Percentiles rank a stretch among this genome's conserved stretches.
Conservation (phyloP, 2,888 invertebrate genomes). For the Drosophila lacicola region DNA sequence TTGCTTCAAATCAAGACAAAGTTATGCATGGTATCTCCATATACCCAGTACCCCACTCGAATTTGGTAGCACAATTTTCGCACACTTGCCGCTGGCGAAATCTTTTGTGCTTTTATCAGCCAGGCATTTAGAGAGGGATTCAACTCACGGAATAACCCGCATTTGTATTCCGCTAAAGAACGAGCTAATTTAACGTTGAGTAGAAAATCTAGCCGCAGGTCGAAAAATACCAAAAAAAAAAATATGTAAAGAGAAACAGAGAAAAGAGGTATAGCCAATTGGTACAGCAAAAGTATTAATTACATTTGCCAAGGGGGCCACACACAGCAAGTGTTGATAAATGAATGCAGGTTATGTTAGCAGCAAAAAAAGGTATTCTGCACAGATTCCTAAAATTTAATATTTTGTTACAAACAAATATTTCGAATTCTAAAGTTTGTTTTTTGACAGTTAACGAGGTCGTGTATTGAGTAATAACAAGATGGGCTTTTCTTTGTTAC, state of each 20-base stretch:
- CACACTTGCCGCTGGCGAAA: constrained; percentile 63
- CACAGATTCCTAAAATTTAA: background rate
- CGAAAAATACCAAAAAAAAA: constrained; percentile 17
- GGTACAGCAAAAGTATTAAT: constrained; percentile 59
- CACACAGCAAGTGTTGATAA: constrained; percentile 51
- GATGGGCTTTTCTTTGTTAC: background rate
- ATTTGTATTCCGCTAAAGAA: constrained; percentile 59
- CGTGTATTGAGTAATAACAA: no score
- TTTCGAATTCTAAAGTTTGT: no score
- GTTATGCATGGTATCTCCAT: constrained; percentile 33
- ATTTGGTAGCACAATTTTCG: constrained; percentile 28
- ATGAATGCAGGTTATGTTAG: constrained; percentile 4
- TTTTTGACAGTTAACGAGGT: no score
- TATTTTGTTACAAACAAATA: background rate
- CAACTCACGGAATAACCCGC: constrained; percentile 25
- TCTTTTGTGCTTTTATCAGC: constrained; percentile 68
- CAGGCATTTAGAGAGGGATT: constrained; percentile 37
- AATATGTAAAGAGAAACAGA: constrained; percentile 11
- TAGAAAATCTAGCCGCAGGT: constrained; percentile 49
- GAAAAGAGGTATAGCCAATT: constrained; percentile 5
- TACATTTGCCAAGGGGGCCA: constrained; percentile 41
- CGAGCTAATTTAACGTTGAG: constrained; percentile 54
- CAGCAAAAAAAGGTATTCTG: background rate
- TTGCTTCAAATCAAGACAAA: constrained; percentile 44
- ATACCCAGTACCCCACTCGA: constrained; percentile 1